Percentiles rank a stretch among this genome's conserved stretches.
These are phyloP conservation scores for Trisateles emortualis DNA, from an alignment of 2,888 invertebrate species.

Conservation along the genomic window DNA sequence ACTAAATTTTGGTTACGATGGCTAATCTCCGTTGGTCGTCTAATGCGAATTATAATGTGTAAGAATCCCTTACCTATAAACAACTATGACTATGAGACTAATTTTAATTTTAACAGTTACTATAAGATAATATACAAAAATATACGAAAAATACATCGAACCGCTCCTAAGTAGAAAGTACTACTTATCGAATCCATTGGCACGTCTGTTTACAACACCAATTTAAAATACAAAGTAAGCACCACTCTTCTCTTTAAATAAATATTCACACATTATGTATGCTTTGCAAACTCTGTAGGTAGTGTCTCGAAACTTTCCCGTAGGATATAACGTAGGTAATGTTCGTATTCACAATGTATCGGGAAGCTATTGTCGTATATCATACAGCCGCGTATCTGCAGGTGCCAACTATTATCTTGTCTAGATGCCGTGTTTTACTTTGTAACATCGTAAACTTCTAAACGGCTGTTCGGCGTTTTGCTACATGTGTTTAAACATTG, in stretches of 20 bases:
- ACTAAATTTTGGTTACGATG: too few relatives aligned
- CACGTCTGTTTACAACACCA: not conserved
- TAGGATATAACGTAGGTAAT: constrained; percentile 53
- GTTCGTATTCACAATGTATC: constrained; percentile 67
- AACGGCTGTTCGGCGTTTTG: constrained; percentile 33
- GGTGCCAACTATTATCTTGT: constrained; percentile 64
- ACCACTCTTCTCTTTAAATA: constrained; percentile 29
- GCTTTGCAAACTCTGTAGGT: constrained; percentile 33
- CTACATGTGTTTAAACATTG: constrained; percentile 5
- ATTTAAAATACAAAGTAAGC: constrained; percentile 22
- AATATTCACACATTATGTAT: constrained; percentile 46
- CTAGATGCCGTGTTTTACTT: constrained; percentile 56
- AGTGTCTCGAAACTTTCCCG: constrained; percentile 62
- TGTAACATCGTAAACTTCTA: constrained; percentile 53
- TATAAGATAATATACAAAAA: too few relatives aligned
- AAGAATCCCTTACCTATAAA: too few relatives aligned
- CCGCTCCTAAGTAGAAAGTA: too few relatives aligned
- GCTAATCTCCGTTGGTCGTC: too few relatives aligned
- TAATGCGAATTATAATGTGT: too few relatives aligned
- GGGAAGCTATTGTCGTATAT: constrained; percentile 73
- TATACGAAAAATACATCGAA: too few relatives aligned
- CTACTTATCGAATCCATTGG: too few relatives aligned
- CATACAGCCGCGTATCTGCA: constrained; percentile 56
- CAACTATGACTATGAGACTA: too few relatives aligned
- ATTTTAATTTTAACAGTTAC: too few relatives aligned